Evolutionary conservation across 2,888 invertebrate genomes (phyloP).

Genomic region (Drosophila hamatofila): DNA sequence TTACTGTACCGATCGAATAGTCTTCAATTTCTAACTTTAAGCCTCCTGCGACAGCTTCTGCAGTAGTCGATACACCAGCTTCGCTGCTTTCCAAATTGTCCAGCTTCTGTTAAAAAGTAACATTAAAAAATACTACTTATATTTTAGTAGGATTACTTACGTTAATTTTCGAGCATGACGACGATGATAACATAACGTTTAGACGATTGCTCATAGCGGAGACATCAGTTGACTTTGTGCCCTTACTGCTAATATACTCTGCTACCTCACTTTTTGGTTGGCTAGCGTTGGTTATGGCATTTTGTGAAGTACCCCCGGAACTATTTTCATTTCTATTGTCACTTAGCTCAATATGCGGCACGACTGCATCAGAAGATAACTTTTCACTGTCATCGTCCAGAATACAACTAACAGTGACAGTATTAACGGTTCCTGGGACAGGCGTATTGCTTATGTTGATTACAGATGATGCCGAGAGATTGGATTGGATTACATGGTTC

Average conservation of each 20-base stretch:
- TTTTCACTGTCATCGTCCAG: conserved; percentile 56
- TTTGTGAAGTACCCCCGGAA: conserved; percentile 33
- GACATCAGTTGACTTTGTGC: conserved; percentile 46
- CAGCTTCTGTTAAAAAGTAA: conserved; percentile 42
- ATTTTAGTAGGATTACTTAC: conserved; percentile 40
- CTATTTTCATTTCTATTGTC: conserved; percentile 26
- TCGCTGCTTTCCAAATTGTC: conserved; percentile 51
- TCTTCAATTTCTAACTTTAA: conserved; percentile 57
- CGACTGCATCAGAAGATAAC: conserved; percentile 16
- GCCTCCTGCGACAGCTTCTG: conserved; percentile 35
- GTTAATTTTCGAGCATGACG: conserved; percentile 53
- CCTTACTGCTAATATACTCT: conserved; percentile 43
- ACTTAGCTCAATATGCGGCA: conserved; percentile 32
- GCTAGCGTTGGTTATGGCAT: conserved; percentile 36
- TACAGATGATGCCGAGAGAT: conserved; percentile 44
- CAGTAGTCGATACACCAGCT: conserved; percentile 16
- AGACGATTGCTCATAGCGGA: conserved; percentile 51
- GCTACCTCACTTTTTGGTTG: conserved; percentile 40
- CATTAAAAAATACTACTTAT: not conserved
- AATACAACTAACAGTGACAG: conserved; percentile 30
- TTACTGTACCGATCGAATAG: conserved; percentile 48
- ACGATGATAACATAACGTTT: conserved; percentile 41
- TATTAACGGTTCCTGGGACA: conserved; percentile 26
- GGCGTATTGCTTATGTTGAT: conserved; percentile 28
- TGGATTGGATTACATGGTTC: conserved; percentile 55